Base-by-base conservation (phyloP, 2,888 invertebrate genomes). In the Sphaeridia pumilis region DNA sequence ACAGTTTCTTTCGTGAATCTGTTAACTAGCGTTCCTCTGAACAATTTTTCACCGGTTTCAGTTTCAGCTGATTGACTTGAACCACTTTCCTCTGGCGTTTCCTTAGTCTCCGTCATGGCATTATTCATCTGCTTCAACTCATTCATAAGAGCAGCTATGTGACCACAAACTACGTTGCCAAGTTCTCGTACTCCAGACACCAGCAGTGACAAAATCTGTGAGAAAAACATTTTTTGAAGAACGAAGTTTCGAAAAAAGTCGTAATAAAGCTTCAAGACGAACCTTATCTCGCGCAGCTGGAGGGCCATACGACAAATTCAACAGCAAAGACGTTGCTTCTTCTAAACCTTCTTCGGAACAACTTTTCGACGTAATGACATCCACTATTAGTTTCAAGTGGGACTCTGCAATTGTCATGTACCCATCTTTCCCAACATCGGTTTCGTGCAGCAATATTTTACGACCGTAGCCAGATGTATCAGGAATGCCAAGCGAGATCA, bases 341-440 rank as follows among this genome's bases (percentile, higher is more conserved):
- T 87, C 86, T 12, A 88, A 71, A 1, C 87, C 87, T 68, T 88
- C 87, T 67, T 87, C 86, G 0, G 86, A 84, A 67, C 87, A 87
- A 56, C 82, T 81, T 67, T 87, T 86, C 55, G 84, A 83, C 1
- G 85, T 86, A 28, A 88, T 72, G 25, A 84, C 83, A 69, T 83
- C 80, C 31, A 86, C 83, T 36, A 83, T 83, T 46, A 84, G 70
- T 66, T 79, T 78, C n/a, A 87, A 73, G 58, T 84, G 82, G 41
- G 76, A 75, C 65, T 80, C 80, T 2, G 78, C 75, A 43, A 68
- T 65, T 2, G 58, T 53, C 38, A 57, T 56, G 10, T 59, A 58
- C 42, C 56, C 35, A 35, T 61, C 64, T 51, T 57, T 57, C 26
- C 7, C 41, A 34, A 22, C 46, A 49, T 52, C 51, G 14, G 36